Base-by-base conservation (phyloP, 2,797 vertebrate genomes). In the Melanotaenia parkinsoni region DNA sequence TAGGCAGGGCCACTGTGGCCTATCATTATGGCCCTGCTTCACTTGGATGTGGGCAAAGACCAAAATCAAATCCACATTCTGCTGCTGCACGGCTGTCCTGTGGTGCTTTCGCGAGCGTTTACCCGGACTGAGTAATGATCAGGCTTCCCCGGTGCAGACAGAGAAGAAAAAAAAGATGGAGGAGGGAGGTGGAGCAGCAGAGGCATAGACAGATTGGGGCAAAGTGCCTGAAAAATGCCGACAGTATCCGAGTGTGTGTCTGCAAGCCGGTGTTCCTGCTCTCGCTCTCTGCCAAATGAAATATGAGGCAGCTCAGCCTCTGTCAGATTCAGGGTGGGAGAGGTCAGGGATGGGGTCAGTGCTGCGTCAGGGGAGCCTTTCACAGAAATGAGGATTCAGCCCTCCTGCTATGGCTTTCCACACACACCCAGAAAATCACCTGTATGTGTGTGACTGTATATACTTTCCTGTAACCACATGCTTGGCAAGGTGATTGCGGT, bases 11-110 rank as follows among this genome's bases (percentile, higher is more conserved):
- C 63, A 28, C 12, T 28, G 66, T 1, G 76, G 86, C 83, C 93
- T 95, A 74, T 95, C 89, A 95, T 95, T 95, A 95, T 8, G 60
- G 80, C 79, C 64, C 67, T 33, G 50, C 53, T 58, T 45, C 80
- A 71, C 80, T 90, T 91, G 84, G 87, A 91, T 93, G 93, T 91
- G 91, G 91, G 79, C 71, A 72, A 57, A 51, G 76, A 72, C 84
- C 69, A 32, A 67, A 51, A 84, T 86, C 82, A 60, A 18, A 35
- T 77, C 68, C 82, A 84, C 54, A 72, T 81, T 86, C 85, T 33
- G 10, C 67, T 83, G 79, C 80, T n/a, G 47, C 80, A 76, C 75
- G 72, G 71, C 68, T 33, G 50, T 24, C 54, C 72, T 81, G 73
- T 3, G 58, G 77, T 74, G 63, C 61, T 47, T 81, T 62, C 13